Evolutionary conservation across 2,888 invertebrate genomes (phyloP).

Genomic region (Volucella inanis): DNA sequence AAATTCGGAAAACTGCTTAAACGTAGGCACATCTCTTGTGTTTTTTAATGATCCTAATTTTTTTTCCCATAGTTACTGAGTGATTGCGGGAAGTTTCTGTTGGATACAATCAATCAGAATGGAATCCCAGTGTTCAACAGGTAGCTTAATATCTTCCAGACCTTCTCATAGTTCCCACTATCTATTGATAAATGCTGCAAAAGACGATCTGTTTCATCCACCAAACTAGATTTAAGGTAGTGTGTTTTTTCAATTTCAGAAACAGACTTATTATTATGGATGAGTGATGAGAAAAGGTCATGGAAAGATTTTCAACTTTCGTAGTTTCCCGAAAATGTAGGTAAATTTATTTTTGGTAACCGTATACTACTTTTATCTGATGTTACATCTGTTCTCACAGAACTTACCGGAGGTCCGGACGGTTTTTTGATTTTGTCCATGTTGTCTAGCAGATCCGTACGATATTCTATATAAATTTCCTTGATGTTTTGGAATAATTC

Average conservation of each 20-base stretch:
- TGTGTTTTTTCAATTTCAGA: slow-evolving; percentile 17
- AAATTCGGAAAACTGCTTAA: too few relatives aligned
- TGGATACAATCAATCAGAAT: slow-evolving; percentile 21
- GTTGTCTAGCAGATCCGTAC: too few relatives aligned
- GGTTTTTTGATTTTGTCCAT: too few relatives aligned
- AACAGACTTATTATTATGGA: slow-evolving; percentile 19
- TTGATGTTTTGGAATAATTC: too few relatives aligned
- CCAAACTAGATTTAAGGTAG: slow-evolving; percentile 14
- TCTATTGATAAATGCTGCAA: slow-evolving; percentile 19
- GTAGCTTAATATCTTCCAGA: slow-evolving; percentile 14
- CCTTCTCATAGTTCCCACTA: slow-evolving; percentile 12
- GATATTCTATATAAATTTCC: too few relatives aligned
- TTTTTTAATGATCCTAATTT: neutral
- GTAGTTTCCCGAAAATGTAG: too few relatives aligned
- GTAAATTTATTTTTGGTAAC: too few relatives aligned
- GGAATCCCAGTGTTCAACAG: slow-evolving; percentile 39
- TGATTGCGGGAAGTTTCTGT: slow-evolving; percentile 18
- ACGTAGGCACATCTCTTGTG: slow-evolving; percentile 8
- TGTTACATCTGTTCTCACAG: too few relatives aligned
- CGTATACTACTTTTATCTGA: too few relatives aligned
- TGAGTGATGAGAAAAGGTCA: neutral
- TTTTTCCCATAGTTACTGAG: slow-evolving; percentile 32
- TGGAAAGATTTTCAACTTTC: slow-evolving; percentile 15
- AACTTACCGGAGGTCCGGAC: too few relatives aligned
- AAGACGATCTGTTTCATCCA: slow-evolving; percentile 21